These are phyloP conservation scores for Aeoliscus strigatus DNA, from an alignment of 2,797 vertebrate genomes.

Conservation along the genomic window DNA sequence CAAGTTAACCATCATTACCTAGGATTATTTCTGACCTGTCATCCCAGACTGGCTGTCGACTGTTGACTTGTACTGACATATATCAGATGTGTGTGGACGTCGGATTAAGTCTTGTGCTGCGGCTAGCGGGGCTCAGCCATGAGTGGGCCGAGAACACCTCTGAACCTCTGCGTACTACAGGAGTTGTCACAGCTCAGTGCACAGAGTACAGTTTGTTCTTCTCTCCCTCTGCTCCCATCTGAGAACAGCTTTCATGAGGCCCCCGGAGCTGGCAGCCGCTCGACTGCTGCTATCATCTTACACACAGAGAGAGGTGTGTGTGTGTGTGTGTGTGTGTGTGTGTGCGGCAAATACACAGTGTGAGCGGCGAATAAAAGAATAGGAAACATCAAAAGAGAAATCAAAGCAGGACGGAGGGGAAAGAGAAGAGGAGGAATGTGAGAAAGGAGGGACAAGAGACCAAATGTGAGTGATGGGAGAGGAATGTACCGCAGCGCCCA, in stretches of 20 bases:
- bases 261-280: slow-evolving; percentile 54
- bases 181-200: slow-evolving; percentile 23
- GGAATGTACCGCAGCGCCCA: slow-evolving; percentile 58
- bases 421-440: slow-evolving; percentile 24
- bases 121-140: too few relatives aligned
- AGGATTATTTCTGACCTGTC: too few relatives aligned
- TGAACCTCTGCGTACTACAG: slow-evolving; percentile 3
- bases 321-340: too few relatives aligned
- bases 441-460: slow-evolving; percentile 11
- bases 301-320: slow-evolving; percentile 18
- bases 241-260: slow-evolving; percentile 53
- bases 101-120: too few relatives aligned
- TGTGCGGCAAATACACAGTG: slow-evolving; percentile 5
- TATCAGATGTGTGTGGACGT: too few relatives aligned
- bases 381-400: slow-evolving; percentile 1
- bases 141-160: not conserved
- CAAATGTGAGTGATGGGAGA: slow-evolving; percentile 19
- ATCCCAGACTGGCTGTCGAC: too few relatives aligned
- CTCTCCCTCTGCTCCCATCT: slow-evolving; percentile 30
- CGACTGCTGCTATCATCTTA: slow-evolving; percentile 62
- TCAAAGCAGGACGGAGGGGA: not conserved
- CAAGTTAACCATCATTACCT: not conserved
- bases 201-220: slow-evolving; percentile 60
- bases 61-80: too few relatives aligned
- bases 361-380: slow-evolving; percentile 2